Evolutionary conservation across 1,140 invertebrate genomes (phyloP).

Genomic region (Drosophila aff.): DNA sequence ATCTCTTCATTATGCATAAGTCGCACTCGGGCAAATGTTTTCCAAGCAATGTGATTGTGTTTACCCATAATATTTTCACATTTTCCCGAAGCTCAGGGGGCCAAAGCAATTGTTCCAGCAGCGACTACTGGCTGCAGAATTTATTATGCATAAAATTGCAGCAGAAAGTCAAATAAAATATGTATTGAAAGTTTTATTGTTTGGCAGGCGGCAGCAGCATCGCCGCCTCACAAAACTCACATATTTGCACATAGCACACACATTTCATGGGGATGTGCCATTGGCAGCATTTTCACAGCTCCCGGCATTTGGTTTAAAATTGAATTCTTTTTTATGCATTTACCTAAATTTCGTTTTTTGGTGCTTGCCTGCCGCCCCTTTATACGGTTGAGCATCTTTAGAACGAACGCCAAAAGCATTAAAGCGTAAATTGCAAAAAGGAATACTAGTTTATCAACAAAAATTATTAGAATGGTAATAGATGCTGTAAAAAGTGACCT

Average conservation of each 20-base stretch:
- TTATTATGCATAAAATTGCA: conserved; percentile 77
- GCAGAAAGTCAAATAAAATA: conserved; percentile 76
- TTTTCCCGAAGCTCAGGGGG: conserved; percentile 8
- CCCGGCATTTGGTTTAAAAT: conserved; percentile 58
- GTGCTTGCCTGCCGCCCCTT: conserved; percentile 30
- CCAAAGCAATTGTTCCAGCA: conserved; percentile 8
- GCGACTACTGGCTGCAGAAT: conserved; percentile 46
- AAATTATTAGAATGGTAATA: background rate
- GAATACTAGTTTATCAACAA: background rate
- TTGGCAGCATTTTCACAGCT: conserved; percentile 36
- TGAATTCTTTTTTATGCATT: conserved; percentile 77
- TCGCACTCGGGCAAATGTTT: conserved; percentile 8
- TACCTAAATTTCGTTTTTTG: conserved; percentile 69
- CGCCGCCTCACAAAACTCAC: conserved; percentile 9
- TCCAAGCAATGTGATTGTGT: conserved; percentile 9
- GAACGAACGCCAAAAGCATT: background rate
- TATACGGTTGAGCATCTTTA: conserved; percentile 7
- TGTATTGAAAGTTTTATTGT: conserved; percentile 81
- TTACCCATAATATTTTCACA: conserved; percentile 19
- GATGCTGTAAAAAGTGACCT: too few species aligned
- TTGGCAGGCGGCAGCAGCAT: conserved; percentile 26
- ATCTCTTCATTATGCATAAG: conserved; percentile 38
- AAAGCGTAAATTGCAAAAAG: background rate
- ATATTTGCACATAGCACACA: conserved; percentile 62
- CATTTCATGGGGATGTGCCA: conserved; percentile 49